Percentiles rank a stretch among this genome's conserved stretches.
Conservation (phyloP, 2,113 vertebrate genomes). For the Lipophrys pholis region DNA sequence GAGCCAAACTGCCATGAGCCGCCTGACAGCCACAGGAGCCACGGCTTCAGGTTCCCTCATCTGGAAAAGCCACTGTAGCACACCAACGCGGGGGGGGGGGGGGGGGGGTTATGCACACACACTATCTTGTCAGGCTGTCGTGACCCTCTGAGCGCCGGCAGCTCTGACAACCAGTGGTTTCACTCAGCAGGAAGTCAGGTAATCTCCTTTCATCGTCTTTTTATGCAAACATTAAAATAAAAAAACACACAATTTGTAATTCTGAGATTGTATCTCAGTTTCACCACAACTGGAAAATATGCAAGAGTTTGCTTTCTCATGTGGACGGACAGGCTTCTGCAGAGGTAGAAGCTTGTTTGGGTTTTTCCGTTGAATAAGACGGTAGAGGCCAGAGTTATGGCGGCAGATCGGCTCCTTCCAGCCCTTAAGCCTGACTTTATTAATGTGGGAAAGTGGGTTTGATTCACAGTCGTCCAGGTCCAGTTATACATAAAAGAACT, state of each 20-base stretch:
- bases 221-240: neutral
- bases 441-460: too few relatives aligned
- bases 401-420: too few relatives aligned
- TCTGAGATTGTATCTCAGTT: constrained; percentile 17
- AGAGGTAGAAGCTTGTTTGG: too few relatives aligned
- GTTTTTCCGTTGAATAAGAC: too few relatives aligned
- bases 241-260: constrained; percentile 6
- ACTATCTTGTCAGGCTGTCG: constrained; percentile 67
- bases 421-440: too few relatives aligned
- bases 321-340: too few relatives aligned
- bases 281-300: constrained; percentile 56
- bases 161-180: constrained; percentile 28
- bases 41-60: constrained; percentile 65
- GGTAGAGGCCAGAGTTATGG: too few relatives aligned
- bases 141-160: constrained; percentile 32
- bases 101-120: constrained; percentile 44
- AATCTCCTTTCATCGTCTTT: constrained; percentile 1
- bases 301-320: constrained; percentile 8
- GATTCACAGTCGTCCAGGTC: too few relatives aligned
- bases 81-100: constrained; percentile 12
- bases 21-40: constrained; percentile 67
- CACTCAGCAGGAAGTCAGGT: constrained; percentile 24
- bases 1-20: constrained; percentile 63
- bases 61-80: constrained; percentile 73
- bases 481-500: too few relatives aligned